These are phyloP conservation scores for Palythoa grandis DNA, from an alignment of 92 coral and sea anemone species.

Conservation along the genomic window DNA sequence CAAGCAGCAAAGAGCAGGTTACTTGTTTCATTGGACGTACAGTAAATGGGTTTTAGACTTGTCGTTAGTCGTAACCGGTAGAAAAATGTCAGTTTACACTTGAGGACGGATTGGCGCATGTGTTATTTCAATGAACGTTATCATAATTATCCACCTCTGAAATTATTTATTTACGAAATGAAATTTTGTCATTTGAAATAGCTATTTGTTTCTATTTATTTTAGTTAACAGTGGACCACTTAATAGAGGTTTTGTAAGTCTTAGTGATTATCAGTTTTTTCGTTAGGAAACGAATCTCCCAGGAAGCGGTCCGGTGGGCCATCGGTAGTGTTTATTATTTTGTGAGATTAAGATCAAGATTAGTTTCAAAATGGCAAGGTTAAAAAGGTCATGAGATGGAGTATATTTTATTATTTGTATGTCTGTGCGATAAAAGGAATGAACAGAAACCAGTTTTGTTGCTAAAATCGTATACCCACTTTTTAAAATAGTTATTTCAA, in stretches of 20 bases:
- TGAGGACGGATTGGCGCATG: neutral
- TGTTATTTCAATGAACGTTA: neutral
- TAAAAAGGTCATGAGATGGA: conserved; percentile 22
- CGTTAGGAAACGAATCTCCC: neutral
- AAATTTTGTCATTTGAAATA: neutral
- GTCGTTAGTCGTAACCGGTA: neutral
- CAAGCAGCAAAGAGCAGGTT: neutral
- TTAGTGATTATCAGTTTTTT: neutral
- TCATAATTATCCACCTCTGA: neutral
- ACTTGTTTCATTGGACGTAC: neutral
- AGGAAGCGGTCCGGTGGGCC: conserved; percentile 9
- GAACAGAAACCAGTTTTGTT: neutral
- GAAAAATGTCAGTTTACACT: neutral
- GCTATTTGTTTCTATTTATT: neutral
- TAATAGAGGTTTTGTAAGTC: neutral
- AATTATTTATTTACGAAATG: conserved; percentile 22
- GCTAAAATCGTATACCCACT: neutral
- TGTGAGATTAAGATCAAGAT: neutral
- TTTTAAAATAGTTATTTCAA: neutral
- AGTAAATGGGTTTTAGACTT: neutral
- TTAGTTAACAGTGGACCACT: neutral
- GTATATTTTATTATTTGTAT: neutral
- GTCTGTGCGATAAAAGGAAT: neutral
- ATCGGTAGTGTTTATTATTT: neutral
- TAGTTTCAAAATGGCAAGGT: neutral